Percentiles rank a stretch among this genome's conserved stretches.
These are phyloP conservation scores for Narcine bancroftii DNA, from an alignment of 2,113 vertebrate genomes.

Conservation along the genomic window DNA sequence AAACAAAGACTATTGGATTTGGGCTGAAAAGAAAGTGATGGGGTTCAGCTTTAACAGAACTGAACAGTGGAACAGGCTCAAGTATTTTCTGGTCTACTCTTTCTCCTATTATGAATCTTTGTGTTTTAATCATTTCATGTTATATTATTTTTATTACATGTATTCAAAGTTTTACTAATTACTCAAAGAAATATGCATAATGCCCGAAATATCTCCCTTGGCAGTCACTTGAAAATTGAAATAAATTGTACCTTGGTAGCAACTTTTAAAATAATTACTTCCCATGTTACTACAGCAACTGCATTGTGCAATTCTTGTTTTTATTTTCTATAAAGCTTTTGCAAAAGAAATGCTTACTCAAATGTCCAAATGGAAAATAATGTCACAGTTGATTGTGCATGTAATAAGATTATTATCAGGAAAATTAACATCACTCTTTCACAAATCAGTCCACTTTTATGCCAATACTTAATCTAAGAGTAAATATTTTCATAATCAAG, in stretches of 20 bases:
- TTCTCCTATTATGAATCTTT: too few species aligned
- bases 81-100: too few species aligned
- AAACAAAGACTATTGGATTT: too few species aligned
- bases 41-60: too few species aligned
- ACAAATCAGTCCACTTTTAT: background rate
- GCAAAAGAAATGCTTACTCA: background rate
- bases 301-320: slow-evolving; percentile 11
- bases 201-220: slow-evolving; percentile 3
- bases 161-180: background rate
- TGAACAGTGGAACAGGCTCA: too few species aligned
- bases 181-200: background rate
- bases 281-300: slow-evolving; percentile 22
- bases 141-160: background rate
- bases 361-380: slow-evolving; percentile 12
- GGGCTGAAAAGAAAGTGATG: too few species aligned
- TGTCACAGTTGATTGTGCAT: slow-evolving; percentile 21
- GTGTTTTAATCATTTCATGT: background rate
- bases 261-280: slow-evolving; percentile 7
- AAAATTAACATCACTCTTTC: background rate
- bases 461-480: background rate
- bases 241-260: slow-evolving; percentile 26
- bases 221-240: slow-evolving; percentile 11
- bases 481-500: background rate
- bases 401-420: slow-evolving; percentile 19
- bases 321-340: background rate